Conservation (phyloP, 2,113 vertebrate genomes). For the Dinomys branickii region DNA sequence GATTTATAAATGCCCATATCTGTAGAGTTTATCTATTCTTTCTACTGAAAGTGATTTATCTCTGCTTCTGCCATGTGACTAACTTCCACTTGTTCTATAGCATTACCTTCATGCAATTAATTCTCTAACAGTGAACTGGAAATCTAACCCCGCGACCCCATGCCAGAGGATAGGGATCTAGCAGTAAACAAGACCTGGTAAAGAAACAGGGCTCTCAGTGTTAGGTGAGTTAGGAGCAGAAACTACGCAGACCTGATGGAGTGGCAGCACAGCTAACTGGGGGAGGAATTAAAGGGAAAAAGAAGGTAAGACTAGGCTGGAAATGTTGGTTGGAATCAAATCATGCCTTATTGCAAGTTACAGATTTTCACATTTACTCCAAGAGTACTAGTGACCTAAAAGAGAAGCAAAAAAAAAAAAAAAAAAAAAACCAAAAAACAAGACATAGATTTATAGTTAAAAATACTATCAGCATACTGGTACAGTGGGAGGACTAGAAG, state of each 20-base stretch:
- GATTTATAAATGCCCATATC: background rate
- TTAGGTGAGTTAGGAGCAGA: background rate
- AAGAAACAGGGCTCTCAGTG: background rate
- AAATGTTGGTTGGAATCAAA: background rate
- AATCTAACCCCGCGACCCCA: background rate
- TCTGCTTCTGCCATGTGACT: background rate
- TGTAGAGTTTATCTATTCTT: background rate
- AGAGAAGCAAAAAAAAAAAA: background rate
- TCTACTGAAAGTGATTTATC: background rate
- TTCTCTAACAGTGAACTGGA: background rate
- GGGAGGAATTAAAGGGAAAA: background rate
- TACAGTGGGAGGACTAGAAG: background rate
- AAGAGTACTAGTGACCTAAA: background rate
- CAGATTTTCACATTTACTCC: background rate
- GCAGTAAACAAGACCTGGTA: background rate
- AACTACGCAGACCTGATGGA: background rate
- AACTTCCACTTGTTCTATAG: background rate
- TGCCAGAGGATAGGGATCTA: background rate
- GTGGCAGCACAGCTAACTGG: background rate
- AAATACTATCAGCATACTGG: background rate
- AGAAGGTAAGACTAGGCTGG: background rate
- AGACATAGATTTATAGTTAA: background rate
- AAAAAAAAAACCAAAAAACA: no score
- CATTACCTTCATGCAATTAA: background rate
- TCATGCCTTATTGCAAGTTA: background rate